phyloP scores from a whole-genome alignment of 2,888 invertebrate genomes.

The Lathronympha strigana region DNA sequence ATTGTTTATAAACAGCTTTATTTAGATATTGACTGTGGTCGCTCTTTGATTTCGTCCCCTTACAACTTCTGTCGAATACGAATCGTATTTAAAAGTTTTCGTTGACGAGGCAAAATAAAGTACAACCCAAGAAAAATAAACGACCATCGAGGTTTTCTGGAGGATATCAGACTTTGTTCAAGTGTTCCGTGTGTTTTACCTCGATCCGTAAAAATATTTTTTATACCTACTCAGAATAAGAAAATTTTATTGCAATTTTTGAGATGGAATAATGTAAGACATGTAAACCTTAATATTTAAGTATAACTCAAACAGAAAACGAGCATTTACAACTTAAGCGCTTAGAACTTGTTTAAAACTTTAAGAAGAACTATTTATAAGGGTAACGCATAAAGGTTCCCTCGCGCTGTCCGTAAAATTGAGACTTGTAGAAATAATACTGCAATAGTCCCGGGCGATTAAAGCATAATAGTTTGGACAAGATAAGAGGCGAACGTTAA shows the following conservation, averaged over 20 bases:
- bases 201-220: slow-evolving; percentile 1
- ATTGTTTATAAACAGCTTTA: slow-evolving; percentile 57
- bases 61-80: slow-evolving; percentile 69
- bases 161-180: slow-evolving; percentile 22
- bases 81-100: slow-evolving; percentile 74
- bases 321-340: slow-evolving; percentile 16
- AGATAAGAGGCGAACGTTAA: slow-evolving; percentile 64
- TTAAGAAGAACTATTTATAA: slow-evolving; percentile 28
- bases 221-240: neutral
- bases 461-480: slow-evolving; percentile 46
- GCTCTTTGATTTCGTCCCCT: slow-evolving; percentile 65
- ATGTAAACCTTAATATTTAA: neutral
- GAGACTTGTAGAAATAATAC: slow-evolving; percentile 61
- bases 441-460: slow-evolving; percentile 65
- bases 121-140: slow-evolving; percentile 24
- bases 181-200: slow-evolving; percentile 9
- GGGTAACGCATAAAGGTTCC: slow-evolving; percentile 20
- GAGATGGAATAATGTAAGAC: neutral
- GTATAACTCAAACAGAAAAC: slow-evolving; percentile 8
- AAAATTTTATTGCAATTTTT: neutral
- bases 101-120: slow-evolving; percentile 49
- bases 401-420: slow-evolving; percentile 42
- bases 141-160: slow-evolving; percentile 18
- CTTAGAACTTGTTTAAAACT: slow-evolving; percentile 29
- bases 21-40: slow-evolving; percentile 64